phyloP scores from a whole-genome alignment of 2,113 vertebrate genomes.

The Nothobranchius furzeri region DNA sequence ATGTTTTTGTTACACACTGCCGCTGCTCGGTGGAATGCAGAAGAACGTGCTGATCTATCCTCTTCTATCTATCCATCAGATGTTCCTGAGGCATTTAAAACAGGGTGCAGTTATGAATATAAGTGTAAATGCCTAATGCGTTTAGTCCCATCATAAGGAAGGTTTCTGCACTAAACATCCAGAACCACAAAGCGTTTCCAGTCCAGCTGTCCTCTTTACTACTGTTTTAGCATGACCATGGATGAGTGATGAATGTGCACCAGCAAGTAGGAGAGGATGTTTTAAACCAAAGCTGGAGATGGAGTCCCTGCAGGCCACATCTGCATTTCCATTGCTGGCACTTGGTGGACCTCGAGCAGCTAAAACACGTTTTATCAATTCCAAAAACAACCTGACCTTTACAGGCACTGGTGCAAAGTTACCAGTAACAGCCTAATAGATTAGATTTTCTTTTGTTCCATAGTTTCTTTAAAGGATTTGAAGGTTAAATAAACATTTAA shows the following conservation, averaged over 20 bases:
- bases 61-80: no score
- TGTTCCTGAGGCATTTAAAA: not conserved
- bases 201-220: no score
- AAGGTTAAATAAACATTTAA: not conserved
- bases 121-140: not conserved
- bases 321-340: not conserved
- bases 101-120: not conserved
- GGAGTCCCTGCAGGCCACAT: not conserved
- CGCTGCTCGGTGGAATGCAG: constrained; percentile 19
- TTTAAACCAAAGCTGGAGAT: not conserved
- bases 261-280: not conserved
- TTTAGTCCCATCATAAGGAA: no score
- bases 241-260: no score
- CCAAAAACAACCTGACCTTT: no score
- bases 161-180: not conserved
- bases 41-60: constrained; percentile 11
- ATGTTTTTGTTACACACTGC: not conserved
- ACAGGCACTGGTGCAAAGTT: no score
- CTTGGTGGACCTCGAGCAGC: no score
- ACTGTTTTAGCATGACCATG: no score
- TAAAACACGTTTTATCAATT: not conserved
- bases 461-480: no score
- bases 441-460: no score
- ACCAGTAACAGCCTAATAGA: no score
- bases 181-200: not conserved